Conservation (phyloP, 2,113 vertebrate species). For the Tachuris rubrigastra region DNA sequence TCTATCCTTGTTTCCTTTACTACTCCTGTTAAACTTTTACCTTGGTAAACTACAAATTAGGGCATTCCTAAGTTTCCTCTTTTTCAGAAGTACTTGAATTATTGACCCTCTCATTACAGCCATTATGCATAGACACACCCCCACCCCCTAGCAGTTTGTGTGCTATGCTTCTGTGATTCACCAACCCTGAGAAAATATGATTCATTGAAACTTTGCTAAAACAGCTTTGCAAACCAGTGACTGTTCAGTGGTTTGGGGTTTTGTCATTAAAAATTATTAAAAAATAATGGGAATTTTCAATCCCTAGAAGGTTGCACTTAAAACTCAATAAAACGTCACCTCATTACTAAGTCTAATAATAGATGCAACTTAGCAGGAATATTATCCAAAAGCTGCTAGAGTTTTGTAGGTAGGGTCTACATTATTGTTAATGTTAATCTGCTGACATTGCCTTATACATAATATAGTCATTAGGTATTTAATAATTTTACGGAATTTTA, state of each 20-base stretch:
- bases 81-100: background rate
- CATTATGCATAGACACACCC: background rate
- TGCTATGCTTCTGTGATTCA: background rate
- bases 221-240: background rate
- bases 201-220: constrained; percentile 19
- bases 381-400: background rate
- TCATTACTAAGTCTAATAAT: constrained; percentile 8
- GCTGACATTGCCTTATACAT: background rate
- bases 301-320: constrained; percentile 11
- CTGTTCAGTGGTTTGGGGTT: background rate
- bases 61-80: background rate
- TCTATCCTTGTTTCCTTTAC: background rate
- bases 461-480: constrained; percentile 6
- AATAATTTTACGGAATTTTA: constrained; percentile 32
- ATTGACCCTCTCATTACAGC: background rate
- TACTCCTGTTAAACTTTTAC: background rate
- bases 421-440: background rate
- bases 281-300: constrained; percentile 34
- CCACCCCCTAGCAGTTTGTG: background rate
- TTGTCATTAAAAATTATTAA: constrained; percentile 42
- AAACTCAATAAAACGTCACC: background rate
- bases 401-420: background rate
- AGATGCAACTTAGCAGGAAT: background rate
- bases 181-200: background rate
- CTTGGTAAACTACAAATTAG: background rate